Conservation (phyloP, 2,888 invertebrate species). For the Neoascia interrupta region DNA sequence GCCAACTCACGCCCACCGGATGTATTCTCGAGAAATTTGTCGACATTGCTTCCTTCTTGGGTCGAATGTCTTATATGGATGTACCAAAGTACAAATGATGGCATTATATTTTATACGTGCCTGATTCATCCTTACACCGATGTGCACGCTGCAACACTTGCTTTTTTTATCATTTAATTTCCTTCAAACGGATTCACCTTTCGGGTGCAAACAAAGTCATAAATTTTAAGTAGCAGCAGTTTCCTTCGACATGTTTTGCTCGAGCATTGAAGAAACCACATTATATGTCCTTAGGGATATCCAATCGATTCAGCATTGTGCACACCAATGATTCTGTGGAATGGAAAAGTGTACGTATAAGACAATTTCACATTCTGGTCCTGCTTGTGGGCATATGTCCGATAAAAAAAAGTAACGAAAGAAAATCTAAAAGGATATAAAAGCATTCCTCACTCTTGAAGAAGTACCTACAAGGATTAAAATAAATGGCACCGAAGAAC, state of each 20-base stretch:
- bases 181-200: conserved; percentile 71
- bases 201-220: conserved; percentile 72
- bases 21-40: conserved; percentile 66
- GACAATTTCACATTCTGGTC: conserved; percentile 38
- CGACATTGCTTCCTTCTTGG: conserved; percentile 63
- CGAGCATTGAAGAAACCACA: conserved; percentile 33
- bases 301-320: conserved; percentile 63
- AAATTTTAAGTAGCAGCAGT: conserved; percentile 71
- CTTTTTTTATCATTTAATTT: conserved; percentile 53
- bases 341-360: conserved; percentile 53
- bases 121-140: conserved; percentile 47
- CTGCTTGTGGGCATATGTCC: conserved; percentile 36
- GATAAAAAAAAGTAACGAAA: not conserved
- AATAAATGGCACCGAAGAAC: conserved; percentile 67
- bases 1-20: conserved; percentile 61
- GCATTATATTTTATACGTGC: conserved; percentile 66
- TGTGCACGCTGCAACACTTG: not conserved
- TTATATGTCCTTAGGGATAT: conserved; percentile 38
- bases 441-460: conserved; percentile 43
- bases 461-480: conserved; percentile 49
- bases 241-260: conserved; percentile 70
- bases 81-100: conserved; percentile 64
- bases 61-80: conserved; percentile 46
- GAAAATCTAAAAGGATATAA: conserved; percentile 42
- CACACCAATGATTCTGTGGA: conserved; percentile 51